Evolutionary conservation across 2,888 invertebrate species (phyloP).

Genomic region (Tenthredo notha): DNA sequence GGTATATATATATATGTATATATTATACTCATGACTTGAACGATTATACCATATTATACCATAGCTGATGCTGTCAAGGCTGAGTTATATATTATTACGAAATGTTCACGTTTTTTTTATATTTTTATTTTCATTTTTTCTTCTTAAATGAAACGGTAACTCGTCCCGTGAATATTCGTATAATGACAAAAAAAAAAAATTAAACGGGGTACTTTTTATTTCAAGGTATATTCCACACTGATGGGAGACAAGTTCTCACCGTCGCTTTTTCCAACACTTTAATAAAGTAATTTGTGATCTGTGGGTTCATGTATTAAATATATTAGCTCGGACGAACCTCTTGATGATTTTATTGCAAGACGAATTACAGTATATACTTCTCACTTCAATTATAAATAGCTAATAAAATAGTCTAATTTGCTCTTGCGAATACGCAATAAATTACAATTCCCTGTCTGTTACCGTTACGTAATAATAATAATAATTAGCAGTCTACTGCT

Average conservation of each 20-base stretch:
- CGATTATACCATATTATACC: constrained; percentile 31
- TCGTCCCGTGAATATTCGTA: constrained; percentile 10
- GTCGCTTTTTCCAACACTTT: constrained; percentile 15
- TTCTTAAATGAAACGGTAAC: constrained; percentile 23
- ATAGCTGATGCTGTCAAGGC: neutral
- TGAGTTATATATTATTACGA: neutral
- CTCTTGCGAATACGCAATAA: constrained; percentile 34
- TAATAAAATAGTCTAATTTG: constrained; percentile 25
- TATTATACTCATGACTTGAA: neutral
- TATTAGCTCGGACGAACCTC: neutral
- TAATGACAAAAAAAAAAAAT: constrained; percentile 14
- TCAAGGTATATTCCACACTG: neutral
- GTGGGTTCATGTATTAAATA: constrained; percentile 5
- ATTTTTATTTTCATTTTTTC: neutral
- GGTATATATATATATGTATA: neutral
- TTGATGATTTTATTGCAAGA: neutral
- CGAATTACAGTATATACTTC: no score
- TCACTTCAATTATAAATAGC: constrained; percentile 6
- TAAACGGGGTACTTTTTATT: constrained; percentile 31
- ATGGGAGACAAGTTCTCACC: constrained; percentile 27
- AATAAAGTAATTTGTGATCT: constrained; percentile 11
- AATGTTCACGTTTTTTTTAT: neutral
- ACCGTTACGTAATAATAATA: constrained; percentile 50
- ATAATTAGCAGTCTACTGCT: constrained; percentile 28
- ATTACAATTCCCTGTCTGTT: constrained; percentile 40